Conservation (phyloP, 2,797 vertebrate genomes). For the Glossophaga mutica region DNA sequence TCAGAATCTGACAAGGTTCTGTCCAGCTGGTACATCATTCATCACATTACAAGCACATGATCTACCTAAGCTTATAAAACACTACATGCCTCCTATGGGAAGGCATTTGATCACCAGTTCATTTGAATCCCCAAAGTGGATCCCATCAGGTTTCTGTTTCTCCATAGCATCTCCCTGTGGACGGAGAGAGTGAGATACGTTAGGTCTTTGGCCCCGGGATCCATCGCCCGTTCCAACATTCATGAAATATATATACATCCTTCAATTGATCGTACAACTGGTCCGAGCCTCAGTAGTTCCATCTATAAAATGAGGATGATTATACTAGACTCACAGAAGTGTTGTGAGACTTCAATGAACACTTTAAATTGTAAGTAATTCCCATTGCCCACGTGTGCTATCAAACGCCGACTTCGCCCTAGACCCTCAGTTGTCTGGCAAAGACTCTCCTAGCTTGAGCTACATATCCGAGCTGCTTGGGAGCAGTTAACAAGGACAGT, state of each 20-base stretch:
- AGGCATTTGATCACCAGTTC: background rate
- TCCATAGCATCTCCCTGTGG: background rate
- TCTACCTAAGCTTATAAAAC: background rate
- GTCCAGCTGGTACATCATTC: background rate
- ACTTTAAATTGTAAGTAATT: background rate
- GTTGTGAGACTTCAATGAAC: background rate
- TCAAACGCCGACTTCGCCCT: background rate
- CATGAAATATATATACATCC: background rate
- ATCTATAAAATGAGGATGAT: background rate
- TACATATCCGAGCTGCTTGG: background rate
- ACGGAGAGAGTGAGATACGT: background rate
- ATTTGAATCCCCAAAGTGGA: background rate
- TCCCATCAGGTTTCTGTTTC: background rate
- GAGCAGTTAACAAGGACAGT: background rate
- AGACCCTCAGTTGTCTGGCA: background rate
- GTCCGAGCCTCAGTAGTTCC: background rate
- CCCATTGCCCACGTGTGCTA: background rate
- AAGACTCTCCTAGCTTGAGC: background rate
- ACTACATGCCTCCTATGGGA: background rate
- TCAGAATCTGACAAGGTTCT: background rate
- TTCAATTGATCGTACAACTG: background rate
- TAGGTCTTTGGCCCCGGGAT: background rate
- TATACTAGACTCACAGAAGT: background rate
- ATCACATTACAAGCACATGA: background rate
- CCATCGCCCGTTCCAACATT: background rate